Conservation (phyloP, 2,113 vertebrate genomes). For the Pampusana beccarii region DNA sequence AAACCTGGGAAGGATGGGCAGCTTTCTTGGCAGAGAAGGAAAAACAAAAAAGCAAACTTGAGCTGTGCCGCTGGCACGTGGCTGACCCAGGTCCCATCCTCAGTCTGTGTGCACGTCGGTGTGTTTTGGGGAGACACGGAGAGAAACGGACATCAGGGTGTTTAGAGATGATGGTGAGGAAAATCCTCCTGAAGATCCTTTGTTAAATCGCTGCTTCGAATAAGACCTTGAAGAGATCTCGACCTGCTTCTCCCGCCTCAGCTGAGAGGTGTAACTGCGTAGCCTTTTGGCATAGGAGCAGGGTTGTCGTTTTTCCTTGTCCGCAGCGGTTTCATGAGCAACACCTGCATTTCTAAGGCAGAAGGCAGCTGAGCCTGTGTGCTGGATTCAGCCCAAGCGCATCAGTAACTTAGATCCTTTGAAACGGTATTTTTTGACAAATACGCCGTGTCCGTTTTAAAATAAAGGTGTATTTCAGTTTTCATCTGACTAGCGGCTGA, state of each 20-base stretch:
- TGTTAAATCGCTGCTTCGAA: not conserved
- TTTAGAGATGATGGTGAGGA: not conserved
- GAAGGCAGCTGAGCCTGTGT: not conserved
- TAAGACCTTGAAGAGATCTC: not conserved
- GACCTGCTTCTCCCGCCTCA: not conserved
- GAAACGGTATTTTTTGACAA: not conserved
- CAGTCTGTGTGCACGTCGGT: not conserved
- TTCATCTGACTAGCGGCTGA: not conserved
- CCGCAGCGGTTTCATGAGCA: not conserved
- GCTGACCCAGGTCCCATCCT: not conserved
- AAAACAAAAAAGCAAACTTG: not conserved
- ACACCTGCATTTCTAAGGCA: not conserved
- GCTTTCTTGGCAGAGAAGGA: not conserved
- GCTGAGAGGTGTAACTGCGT: not conserved
- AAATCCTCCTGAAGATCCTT: not conserved
- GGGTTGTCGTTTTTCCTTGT: not conserved
- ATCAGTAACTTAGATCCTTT: not conserved
- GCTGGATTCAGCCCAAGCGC: not conserved
- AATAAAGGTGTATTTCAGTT: not conserved
- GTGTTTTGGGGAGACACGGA: not conserved
- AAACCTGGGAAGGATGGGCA: not conserved
- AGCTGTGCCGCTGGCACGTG: not conserved
- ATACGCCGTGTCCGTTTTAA: rapidly evolving
- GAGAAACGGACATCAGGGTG: rapidly evolving
- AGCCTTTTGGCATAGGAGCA: not conserved